Conservation (phyloP, 1,140 invertebrate genomes). For the Sarcophaga bullata region DNA sequence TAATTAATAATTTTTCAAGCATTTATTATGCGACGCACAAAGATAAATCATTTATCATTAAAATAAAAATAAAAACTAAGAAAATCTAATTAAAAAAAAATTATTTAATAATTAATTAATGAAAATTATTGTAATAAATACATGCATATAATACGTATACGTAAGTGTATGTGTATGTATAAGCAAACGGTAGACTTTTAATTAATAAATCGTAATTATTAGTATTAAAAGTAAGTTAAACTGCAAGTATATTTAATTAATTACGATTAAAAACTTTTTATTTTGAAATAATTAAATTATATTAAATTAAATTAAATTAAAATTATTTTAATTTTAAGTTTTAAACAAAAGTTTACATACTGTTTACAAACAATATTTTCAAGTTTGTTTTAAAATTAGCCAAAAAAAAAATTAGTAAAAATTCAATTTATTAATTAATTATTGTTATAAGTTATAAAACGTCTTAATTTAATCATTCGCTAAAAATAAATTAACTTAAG, state of each 20-base stretch:
- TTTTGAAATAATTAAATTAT: background rate
- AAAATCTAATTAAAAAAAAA: slow-evolving; percentile 6
- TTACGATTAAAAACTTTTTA: background rate
- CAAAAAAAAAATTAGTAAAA: too few relatives aligned
- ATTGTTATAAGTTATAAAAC: too few relatives aligned
- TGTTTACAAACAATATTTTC: too few relatives aligned
- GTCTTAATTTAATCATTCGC: too few relatives aligned
- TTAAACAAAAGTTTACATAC: too few relatives aligned
- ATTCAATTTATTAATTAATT: too few relatives aligned
- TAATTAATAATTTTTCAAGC: slow-evolving; percentile 49
- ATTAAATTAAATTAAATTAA: background rate
- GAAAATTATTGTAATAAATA: slow-evolving; percentile 4
- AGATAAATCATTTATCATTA: slow-evolving; percentile 41
- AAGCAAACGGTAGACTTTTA: background rate
- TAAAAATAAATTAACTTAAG: too few relatives aligned
- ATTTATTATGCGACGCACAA: slow-evolving; percentile 66
- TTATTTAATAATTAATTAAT: slow-evolving; percentile 26
- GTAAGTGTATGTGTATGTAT: slow-evolving; percentile 20
- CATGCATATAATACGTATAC: slow-evolving; percentile 36
- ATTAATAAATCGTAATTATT: background rate
- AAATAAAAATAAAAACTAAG: background rate
- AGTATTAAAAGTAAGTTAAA: slow-evolving; percentile 10
- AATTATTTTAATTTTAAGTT: too few relatives aligned
- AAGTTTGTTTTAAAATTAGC: too few relatives aligned
- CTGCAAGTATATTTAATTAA: background rate